Evolutionary conservation across 2,888 invertebrate genomes (phyloP), one percentile per base, ranked within the genome.

Genomic region (Macroteleia sp.): DNA sequence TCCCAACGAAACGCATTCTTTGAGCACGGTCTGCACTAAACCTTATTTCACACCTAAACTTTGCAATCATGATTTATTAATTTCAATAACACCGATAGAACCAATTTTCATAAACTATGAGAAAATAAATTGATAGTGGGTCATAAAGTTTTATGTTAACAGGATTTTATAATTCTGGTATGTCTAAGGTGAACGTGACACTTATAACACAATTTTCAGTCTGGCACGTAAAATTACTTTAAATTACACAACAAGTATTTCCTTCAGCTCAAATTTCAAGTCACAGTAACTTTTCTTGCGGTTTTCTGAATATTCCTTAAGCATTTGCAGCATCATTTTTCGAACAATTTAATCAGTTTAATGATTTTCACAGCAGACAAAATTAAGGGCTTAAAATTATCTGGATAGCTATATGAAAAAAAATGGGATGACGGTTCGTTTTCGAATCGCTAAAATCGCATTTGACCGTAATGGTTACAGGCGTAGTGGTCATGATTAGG

Each of bases 391-490:
- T 34, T 30, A 36, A 44, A 59, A 44, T 74, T 48, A 67, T 67
- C 66, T 34, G 61, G 14, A 52, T 44, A 34, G 42, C 36, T 36
- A 16, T 41, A 25, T 48, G 17, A 34, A 22, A 57, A 59, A 74
- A 74, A 67, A 62, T 36, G 52, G 54, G 41, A 41, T 41, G 34
- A 46, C 64, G 42, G 56, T 73, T 57, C 28, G 39, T 36, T 52
- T 61, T 42, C 61, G 81, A 80, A 85, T 86, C 87, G 85, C 83
- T 83, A 85, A 88, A 88, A 87, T 87, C 86, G 85, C 85, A 85
- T 87, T 88, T 87, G 85, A 87, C 80, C 85, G 84, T 86, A 86
- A 88, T 88, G 86, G 86, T 83, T 85, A n/a, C n/a, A n/a, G 85
- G 87, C 85, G 87, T 56, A 82, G n/a, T n/a, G n/a, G 67, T 81